Percentiles rank a stretch among this genome's conserved stretches.
phyloP scores from a whole-genome alignment of 2,113 vertebrate species.

The Gymnocephalus cernua region DNA sequence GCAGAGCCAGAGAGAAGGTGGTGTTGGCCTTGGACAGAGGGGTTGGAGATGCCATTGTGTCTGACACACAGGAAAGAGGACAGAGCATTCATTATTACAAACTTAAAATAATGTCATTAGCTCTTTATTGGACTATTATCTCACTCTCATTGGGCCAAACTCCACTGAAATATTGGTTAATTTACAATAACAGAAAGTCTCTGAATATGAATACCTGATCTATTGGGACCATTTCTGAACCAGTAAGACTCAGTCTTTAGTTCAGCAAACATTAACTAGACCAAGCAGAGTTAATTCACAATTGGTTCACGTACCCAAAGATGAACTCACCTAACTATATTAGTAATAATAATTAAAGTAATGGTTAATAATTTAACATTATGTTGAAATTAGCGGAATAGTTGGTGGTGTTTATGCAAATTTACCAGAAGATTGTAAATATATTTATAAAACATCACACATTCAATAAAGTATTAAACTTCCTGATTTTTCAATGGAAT shows the following conservation, averaged over 20 bases:
- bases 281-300: neutral
- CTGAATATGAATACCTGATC: neutral
- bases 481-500: neutral
- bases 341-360: neutral
- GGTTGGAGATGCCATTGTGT: constrained; percentile 60
- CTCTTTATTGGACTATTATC: neutral
- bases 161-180: neutral
- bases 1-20: constrained; percentile 86
- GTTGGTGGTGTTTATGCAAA: neutral
- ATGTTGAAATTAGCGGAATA: neutral
- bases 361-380: neutral
- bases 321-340: too few species aligned
- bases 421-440: neutral
- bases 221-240: neutral
- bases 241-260: neutral
- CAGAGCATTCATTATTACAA: neutral
- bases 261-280: neutral
- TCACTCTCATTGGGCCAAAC: neutral
- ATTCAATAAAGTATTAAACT: neutral
- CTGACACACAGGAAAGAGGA: constrained; percentile 15
- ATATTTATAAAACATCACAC: neutral
- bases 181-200: neutral
- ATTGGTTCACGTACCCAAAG: neutral
- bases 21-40: constrained; percentile 82
- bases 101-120: neutral